Evolutionary conservation across 2,888 invertebrate genomes (phyloP).

Genomic region (Ophion ventricosus): DNA sequence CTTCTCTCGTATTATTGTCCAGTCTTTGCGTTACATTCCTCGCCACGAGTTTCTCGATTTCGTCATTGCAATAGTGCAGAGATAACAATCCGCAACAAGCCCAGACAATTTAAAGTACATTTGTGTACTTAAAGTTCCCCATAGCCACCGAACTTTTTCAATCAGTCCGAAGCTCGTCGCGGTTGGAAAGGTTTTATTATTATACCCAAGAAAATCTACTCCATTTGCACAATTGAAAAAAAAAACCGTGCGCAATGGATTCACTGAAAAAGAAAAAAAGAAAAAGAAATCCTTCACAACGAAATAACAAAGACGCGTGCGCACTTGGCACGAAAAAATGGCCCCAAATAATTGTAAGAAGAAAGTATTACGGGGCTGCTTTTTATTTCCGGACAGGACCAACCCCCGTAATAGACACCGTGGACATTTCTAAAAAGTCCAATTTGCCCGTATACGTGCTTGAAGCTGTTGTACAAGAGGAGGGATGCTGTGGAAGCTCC

Average conservation of each 20-base stretch:
- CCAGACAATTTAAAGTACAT: background rate
- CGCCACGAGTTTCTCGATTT: background rate
- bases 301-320: background rate
- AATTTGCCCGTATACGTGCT: constrained; percentile 18
- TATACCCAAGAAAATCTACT: background rate
- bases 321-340: background rate
- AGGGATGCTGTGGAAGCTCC: constrained; percentile 20
- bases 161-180: background rate
- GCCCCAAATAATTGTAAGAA: background rate
- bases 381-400: background rate
- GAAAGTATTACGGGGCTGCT: background rate
- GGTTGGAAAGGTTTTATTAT: background rate
- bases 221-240: background rate
- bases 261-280: background rate
- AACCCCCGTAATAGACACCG: constrained; percentile 30
- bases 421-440: constrained; percentile 16
- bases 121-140: background rate
- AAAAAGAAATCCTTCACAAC: background rate
- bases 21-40: background rate
- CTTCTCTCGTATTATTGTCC: background rate
- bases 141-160: background rate
- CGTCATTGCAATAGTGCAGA: background rate
- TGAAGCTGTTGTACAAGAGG: background rate
- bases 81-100: background rate
- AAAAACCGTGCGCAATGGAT: background rate